phyloP scores from a whole-genome alignment of 1,140 invertebrate species.

The Drosophila ohnishii region DNA sequence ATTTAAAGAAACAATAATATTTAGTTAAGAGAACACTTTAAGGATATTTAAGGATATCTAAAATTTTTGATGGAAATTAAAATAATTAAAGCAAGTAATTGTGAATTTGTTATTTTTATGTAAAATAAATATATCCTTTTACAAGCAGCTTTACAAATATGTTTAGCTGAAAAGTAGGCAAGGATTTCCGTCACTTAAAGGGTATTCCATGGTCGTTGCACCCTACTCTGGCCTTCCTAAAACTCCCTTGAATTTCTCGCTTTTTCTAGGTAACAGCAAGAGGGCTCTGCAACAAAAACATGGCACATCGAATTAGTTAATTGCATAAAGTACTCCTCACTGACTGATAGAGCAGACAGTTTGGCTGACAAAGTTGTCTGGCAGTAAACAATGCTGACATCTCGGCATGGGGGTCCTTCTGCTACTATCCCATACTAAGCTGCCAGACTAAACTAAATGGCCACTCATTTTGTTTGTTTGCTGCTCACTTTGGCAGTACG shows the following conservation, averaged over 20 bases:
- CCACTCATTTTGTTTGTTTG: slow-evolving; percentile 66
- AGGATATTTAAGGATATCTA: no score
- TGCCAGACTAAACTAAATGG: slow-evolving; percentile 63
- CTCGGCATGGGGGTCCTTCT: slow-evolving; percentile 6
- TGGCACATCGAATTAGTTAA: slow-evolving; percentile 71
- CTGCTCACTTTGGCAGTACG: slow-evolving; percentile 60
- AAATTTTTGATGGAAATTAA: not conserved
- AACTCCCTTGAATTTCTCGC: slow-evolving; percentile 1
- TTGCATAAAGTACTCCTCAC: slow-evolving; percentile 62
- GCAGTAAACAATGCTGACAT: slow-evolving; percentile 59
- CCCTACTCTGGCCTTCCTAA: not conserved
- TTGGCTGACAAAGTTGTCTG: slow-evolving; percentile 64
- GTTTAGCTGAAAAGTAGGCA: not conserved
- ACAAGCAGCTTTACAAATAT: not conserved
- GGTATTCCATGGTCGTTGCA: not conserved
- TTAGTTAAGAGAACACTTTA: no score
- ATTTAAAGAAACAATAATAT: no score
- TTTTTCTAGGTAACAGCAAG: slow-evolving; percentile 1
- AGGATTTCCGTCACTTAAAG: not conserved
- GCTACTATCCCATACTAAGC: slow-evolving; percentile 24
- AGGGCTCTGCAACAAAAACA: slow-evolving; percentile 39
- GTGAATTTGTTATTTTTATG: no score
- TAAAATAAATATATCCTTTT: not conserved
- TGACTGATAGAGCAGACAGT: slow-evolving; percentile 45
- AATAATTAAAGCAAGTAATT: not conserved